These are phyloP conservation scores for Bugula neritina DNA, from an alignment of 2,888 invertebrate species.

Conservation along the genomic window DNA sequence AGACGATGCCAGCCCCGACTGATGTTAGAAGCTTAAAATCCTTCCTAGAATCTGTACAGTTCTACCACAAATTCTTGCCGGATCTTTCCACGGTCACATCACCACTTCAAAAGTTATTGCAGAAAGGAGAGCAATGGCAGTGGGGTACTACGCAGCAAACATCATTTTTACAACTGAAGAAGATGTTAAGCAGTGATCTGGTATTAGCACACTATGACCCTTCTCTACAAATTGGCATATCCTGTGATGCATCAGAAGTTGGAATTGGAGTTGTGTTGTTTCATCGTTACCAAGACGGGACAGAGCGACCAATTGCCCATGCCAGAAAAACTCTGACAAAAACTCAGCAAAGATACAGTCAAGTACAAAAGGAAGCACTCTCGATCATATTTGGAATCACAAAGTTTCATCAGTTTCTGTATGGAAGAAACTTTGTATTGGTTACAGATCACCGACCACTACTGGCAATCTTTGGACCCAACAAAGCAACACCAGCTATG, in stretches of 20 bases:
- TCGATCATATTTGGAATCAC: conserved; percentile 30
- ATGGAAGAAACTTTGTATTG: conserved; percentile 29
- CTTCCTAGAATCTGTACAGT: conserved; percentile 30
- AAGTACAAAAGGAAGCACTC: conserved; percentile 31
- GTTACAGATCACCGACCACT: conserved; percentile 29
- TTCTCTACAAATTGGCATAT: conserved; percentile 28
- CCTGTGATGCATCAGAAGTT: conserved; percentile 32
- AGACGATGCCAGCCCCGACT: conserved; percentile 28
- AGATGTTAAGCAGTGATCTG: conserved; percentile 27
- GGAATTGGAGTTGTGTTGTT: conserved; percentile 31
- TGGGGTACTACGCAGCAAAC: conserved; percentile 23
- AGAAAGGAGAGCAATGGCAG: conserved; percentile 27
- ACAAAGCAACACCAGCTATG: conserved; percentile 26
- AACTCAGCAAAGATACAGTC: conserved; percentile 29
- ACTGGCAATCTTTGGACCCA: conserved; percentile 23
- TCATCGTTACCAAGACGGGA: too few relatives aligned
- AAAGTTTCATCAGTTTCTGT: conserved; percentile 31
- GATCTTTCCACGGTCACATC: too few relatives aligned
- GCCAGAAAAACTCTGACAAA: conserved; percentile 29
- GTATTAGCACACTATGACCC: conserved; percentile 30
- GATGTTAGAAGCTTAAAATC: conserved; percentile 28
- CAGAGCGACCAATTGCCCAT: too few relatives aligned
- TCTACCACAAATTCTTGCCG: conserved; percentile 30
- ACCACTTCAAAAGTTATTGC: conserved; percentile 28
- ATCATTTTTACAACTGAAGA: conserved; percentile 14